phyloP scores from a whole-genome alignment of 2,888 invertebrate species.

The Melanchra persicariae region DNA sequence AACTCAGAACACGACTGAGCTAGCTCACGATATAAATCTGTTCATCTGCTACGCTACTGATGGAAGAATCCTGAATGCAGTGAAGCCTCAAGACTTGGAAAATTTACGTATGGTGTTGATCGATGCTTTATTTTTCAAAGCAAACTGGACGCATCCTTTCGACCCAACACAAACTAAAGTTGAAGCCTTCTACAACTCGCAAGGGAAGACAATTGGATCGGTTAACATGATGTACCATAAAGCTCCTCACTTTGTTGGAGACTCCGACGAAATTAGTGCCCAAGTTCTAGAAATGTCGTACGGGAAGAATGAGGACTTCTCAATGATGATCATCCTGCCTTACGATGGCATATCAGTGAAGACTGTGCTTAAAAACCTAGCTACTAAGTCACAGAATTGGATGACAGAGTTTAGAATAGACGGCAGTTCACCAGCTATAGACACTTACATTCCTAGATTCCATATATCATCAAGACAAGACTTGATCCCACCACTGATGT shows the following conservation, averaged over 20 bases:
- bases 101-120: slow-evolving; percentile 91
- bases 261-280: slow-evolving; percentile 89
- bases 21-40: slow-evolving; percentile 92
- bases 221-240: slow-evolving; percentile 95
- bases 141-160: slow-evolving; percentile 93
- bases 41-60: slow-evolving; percentile 93
- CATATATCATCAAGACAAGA: slow-evolving; percentile 87
- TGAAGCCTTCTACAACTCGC: slow-evolving; percentile 91
- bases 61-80: slow-evolving; percentile 92
- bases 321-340: slow-evolving; percentile 92
- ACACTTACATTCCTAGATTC: slow-evolving; percentile 92
- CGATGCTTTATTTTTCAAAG: slow-evolving; percentile 93
- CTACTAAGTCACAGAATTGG: slow-evolving; percentile 86
- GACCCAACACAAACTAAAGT: slow-evolving; percentile 89
- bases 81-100: slow-evolving; percentile 86
- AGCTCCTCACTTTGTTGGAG: slow-evolving; percentile 90
- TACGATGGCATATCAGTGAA: slow-evolving; percentile 89
- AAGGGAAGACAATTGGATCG: slow-evolving; percentile 87
- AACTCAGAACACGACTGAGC: slow-evolving; percentile 86
- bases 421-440: slow-evolving; percentile 86
- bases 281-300: slow-evolving; percentile 93
- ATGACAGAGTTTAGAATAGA: slow-evolving; percentile 86
- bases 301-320: slow-evolving; percentile 90
- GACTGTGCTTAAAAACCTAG: slow-evolving; percentile 88
- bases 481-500: slow-evolving; percentile 84